A percentile compares a stretch with the other conserved stretches of the same genome.
Conservation (phyloP, 1,140 invertebrate genomes). For the Papilio polyxenes region DNA sequence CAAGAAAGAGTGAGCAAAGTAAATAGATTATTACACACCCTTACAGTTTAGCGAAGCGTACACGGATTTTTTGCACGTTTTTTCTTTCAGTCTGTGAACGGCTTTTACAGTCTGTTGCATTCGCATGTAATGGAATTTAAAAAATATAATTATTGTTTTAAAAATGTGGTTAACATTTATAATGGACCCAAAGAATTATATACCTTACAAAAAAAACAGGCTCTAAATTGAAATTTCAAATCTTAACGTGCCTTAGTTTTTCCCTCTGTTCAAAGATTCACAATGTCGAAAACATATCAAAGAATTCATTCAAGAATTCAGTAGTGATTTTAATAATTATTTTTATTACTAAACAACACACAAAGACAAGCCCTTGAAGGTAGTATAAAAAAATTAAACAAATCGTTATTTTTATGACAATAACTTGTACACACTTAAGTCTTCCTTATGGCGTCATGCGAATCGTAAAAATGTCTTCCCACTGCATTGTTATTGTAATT, state of each 20-base stretch:
- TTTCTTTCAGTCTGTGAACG: conserved; percentile 62
- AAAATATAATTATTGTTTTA: conserved; percentile 10
- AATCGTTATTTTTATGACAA: conserved; percentile 23
- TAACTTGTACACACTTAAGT: conserved; percentile 3
- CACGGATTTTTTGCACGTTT: conserved; percentile 67
- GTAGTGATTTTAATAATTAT: no score
- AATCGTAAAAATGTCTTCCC: conserved; percentile 58
- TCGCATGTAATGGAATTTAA: conserved; percentile 47
- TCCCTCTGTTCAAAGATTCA: no score
- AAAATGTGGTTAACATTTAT: neutral
- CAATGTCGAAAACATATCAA: no score
- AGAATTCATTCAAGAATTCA: no score
- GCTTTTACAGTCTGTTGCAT: conserved; percentile 70
- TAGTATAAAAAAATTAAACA: conserved; percentile 7
- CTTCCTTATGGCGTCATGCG: conserved; percentile 50
- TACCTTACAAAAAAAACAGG: no score
- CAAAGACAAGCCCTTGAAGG: neutral
- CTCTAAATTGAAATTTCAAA: no score
- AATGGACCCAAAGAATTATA: no score
- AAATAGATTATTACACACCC: conserved; percentile 65
- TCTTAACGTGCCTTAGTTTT: no score
- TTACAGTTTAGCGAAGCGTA: conserved; percentile 61
- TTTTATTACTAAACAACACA: neutral
- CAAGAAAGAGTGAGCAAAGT: conserved; percentile 52
- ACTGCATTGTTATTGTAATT: conserved; percentile 62